Conservation (phyloP, 1,140 invertebrate genomes). For the Trichomalopsis sarcophagae region DNA sequence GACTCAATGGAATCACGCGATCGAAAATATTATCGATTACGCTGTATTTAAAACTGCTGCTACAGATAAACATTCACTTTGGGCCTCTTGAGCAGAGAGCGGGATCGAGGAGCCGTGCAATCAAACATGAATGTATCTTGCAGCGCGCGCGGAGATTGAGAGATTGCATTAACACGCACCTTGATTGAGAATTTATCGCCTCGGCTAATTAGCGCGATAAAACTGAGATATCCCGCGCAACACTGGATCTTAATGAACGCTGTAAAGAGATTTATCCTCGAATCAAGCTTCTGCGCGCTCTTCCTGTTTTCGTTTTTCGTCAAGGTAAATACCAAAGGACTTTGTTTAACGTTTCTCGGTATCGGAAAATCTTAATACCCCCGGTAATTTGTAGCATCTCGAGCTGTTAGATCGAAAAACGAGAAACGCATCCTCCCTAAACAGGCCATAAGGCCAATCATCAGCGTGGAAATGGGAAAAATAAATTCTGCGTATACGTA, state of each 20-base stretch:
- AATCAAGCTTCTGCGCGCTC: neutral
- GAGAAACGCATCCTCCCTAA: neutral
- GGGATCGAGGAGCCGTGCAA: neutral
- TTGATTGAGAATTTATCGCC: slow-evolving; percentile 46
- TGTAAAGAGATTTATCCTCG: slow-evolving; percentile 18
- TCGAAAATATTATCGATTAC: slow-evolving; percentile 39
- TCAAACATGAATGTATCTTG: slow-evolving; percentile 38
- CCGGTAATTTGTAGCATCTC: neutral
- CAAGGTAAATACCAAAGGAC: neutral
- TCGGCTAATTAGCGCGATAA: slow-evolving; percentile 49
- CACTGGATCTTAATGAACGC: slow-evolving; percentile 36
- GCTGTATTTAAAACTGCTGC: slow-evolving; percentile 10
- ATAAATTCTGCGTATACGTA: neutral
- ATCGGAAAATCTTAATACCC: neutral
- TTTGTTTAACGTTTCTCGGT: neutral
- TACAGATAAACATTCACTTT: slow-evolving; percentile 35
- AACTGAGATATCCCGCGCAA: slow-evolving; percentile 9
- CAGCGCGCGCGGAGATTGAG: slow-evolving; percentile 16
- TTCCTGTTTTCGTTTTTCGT: slow-evolving; percentile 1
- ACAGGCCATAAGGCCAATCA: neutral
- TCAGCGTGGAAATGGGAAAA: neutral
- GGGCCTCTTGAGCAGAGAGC: neutral
- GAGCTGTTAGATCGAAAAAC: neutral
- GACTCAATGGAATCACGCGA: neutral
- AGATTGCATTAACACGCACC: slow-evolving; percentile 38